Conservation (phyloP, 2,888 invertebrate genomes). For the Agriopis marginaria region DNA sequence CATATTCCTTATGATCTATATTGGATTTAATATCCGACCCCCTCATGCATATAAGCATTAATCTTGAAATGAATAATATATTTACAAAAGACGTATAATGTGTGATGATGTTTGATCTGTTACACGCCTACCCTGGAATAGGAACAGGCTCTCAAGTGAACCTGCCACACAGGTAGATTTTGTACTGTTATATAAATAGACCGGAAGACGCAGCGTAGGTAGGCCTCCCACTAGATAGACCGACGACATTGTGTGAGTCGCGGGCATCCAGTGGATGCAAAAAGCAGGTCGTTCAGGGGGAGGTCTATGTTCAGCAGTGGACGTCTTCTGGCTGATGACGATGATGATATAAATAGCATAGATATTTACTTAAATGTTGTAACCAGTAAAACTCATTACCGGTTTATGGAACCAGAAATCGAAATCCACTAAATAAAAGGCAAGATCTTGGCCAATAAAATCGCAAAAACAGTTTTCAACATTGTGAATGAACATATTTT, state of each 20-base stretch:
- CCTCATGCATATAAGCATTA: slow-evolving; percentile 39
- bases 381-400: no score
- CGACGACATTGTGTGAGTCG: no score
- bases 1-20: slow-evolving; percentile 7
- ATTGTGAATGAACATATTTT: no score
- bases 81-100: slow-evolving; percentile 55
- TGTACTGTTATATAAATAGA: background rate
- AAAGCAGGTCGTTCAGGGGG: no score
- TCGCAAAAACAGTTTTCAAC: background rate
- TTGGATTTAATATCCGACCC: slow-evolving; percentile 35
- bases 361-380: no score
- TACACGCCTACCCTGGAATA: background rate
- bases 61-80: slow-evolving; percentile 48
- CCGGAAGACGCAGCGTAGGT: no score
- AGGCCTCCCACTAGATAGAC: no score
- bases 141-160: background rate
- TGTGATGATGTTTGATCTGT: slow-evolving; percentile 6
- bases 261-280: no score
- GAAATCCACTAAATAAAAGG: background rate
- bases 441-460: background rate
- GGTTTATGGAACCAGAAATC: no score
- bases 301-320: no score
- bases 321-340: no score
- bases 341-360: no score
- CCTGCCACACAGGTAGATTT: background rate